A percentile compares a stretch with the other conserved stretches of the same genome.
These are phyloP conservation scores for Lepus oiostolus DNA, from an alignment of 2,797 vertebrate species.

Conservation along the genomic window DNA sequence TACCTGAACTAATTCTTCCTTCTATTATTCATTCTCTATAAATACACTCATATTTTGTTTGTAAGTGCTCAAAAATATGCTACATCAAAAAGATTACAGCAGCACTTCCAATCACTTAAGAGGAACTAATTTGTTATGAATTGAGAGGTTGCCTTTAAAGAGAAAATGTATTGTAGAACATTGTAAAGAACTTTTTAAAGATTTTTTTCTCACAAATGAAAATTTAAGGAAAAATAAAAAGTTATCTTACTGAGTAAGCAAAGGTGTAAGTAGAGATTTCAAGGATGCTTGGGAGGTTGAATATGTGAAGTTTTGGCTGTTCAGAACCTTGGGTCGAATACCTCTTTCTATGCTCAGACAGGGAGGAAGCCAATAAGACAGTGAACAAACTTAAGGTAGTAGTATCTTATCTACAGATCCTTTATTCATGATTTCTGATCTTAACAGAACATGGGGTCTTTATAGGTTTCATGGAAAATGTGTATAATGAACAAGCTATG, in stretches of 20 bases:
- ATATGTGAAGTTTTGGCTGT: not conserved
- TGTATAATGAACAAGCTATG: too few species aligned
- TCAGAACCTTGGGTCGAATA: not conserved
- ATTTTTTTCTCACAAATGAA: slow-evolving; percentile 29
- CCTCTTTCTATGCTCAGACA: not conserved
- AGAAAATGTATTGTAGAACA: slow-evolving; percentile 39
- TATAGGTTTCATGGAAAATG: too few species aligned
- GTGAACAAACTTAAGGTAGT: not conserved
- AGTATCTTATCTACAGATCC: not conserved
- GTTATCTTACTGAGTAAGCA: not conserved
- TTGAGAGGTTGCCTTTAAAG: slow-evolving; percentile 35
- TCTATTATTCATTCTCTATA: slow-evolving; percentile 70
- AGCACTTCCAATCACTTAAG: slow-evolving; percentile 69
- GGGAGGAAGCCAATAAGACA: not conserved
- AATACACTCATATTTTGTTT: slow-evolving; percentile 73
- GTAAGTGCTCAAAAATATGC: slow-evolving; percentile 69
- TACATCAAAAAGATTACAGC: slow-evolving; percentile 59
- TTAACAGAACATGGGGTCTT: not conserved
- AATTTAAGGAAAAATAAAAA: slow-evolving; percentile 59
- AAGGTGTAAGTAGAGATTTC: not conserved
- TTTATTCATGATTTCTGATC: slow-evolving; percentile 22
- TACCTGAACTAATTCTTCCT: slow-evolving; percentile 81
- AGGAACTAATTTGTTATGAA: slow-evolving; percentile 70
- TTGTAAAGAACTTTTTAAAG: slow-evolving; percentile 56
- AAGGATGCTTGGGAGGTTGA: not conserved